Percentiles rank a stretch among this genome's conserved stretches.
Conservation (phyloP, 2,888 invertebrate species). For the Tachina fera region DNA sequence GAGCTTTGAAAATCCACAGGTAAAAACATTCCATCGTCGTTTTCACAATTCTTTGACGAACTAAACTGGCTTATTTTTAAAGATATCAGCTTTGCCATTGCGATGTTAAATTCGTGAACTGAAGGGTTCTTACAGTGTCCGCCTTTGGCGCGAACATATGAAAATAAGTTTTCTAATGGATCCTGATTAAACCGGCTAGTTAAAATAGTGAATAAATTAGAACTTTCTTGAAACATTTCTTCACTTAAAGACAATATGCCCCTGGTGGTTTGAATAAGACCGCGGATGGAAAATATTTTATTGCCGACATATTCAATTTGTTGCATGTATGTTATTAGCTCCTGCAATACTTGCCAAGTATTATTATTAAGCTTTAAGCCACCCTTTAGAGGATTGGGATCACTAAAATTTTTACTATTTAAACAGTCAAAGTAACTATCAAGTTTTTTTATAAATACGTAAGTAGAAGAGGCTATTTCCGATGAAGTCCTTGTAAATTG, state of each 20-base stretch:
- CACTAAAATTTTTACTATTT: slow-evolving; percentile 6
- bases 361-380: not conserved
- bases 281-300: not conserved
- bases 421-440: slow-evolving; percentile 10
- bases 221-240: slow-evolving; percentile 2
- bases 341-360: not conserved
- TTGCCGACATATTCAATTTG: slow-evolving; percentile 1
- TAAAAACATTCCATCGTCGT: too few species aligned
- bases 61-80: too few species aligned
- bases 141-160: slow-evolving; percentile 1
- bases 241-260: too few species aligned
- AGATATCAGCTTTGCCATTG: too few species aligned
- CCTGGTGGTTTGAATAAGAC: too few species aligned
- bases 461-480: slow-evolving; percentile 11
- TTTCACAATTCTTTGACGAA: too few species aligned
- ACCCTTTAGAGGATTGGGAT: not conserved
- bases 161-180: slow-evolving; percentile 5
- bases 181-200: slow-evolving; percentile 2
- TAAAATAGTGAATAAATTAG: not conserved
- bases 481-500: slow-evolving; percentile 9
- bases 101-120: too few species aligned
- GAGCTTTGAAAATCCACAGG: too few species aligned
- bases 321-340: not conserved
- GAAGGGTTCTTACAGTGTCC: too few species aligned
- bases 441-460: slow-evolving; percentile 7